Evolutionary conservation across 2,113 vertebrate genomes (phyloP).

Genomic region (Delphinus delphis): DNA sequence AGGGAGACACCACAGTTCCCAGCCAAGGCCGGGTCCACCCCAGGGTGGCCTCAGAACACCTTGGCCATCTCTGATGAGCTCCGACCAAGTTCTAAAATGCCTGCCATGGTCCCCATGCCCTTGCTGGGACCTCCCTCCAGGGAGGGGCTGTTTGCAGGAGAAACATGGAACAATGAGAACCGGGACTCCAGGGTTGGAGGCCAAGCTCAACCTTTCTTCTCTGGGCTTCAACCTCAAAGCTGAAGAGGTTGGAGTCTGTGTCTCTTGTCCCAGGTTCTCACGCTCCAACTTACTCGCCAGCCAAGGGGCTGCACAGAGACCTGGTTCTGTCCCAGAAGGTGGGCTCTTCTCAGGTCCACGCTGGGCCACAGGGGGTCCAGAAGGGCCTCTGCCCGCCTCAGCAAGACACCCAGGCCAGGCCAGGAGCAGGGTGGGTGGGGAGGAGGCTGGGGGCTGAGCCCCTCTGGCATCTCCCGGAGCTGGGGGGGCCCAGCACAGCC

Average conservation of each 20-base stretch:
- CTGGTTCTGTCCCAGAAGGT: not conserved
- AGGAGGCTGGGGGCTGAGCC: no score
- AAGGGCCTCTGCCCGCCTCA: not conserved
- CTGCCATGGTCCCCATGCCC: accelerated
- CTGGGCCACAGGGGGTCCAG: not conserved
- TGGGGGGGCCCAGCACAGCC: accelerated
- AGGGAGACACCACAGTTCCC: not conserved
- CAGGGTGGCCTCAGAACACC: not conserved
- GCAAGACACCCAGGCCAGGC: not conserved
- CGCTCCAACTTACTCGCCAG: not conserved
- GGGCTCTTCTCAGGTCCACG: not conserved
- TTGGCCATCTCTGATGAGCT: not conserved
- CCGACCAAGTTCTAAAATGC: not conserved
- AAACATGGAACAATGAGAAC: not conserved
- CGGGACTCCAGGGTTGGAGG: accelerated
- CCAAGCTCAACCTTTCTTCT: not conserved
- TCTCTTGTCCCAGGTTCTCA: not conserved
- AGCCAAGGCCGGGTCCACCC: not conserved
- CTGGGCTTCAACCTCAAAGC: not conserved
- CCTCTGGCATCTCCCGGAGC: not conserved
- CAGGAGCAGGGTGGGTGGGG: no score
- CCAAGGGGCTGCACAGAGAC: not conserved
- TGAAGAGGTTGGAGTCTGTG: not conserved
- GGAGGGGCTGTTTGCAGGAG: not conserved
- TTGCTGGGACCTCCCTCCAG: not conserved